A percentile compares a stretch with the other conserved stretches of the same genome.
phyloP scores from a whole-genome alignment of 1,140 invertebrate genomes.

The Eumeta japonica region DNA sequence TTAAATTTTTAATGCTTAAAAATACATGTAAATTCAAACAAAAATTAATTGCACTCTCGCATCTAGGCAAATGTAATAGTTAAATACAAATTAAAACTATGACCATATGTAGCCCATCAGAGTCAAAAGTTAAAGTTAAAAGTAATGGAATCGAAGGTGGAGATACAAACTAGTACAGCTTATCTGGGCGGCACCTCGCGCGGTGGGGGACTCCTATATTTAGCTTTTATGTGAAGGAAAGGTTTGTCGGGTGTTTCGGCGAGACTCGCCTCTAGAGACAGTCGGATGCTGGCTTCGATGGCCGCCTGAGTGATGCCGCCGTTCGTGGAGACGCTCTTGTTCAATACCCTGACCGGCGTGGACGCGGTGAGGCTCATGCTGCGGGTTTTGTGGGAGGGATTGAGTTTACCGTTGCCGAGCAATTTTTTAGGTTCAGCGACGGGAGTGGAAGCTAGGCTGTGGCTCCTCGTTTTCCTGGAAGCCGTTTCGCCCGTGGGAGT shows the following conservation, averaged over 20 bases:
- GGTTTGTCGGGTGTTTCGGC: conserved; percentile 48
- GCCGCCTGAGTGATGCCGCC: conserved; percentile 48
- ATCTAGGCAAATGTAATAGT: conserved; percentile 3
- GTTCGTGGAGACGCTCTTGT: conserved; percentile 24
- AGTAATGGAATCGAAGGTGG: conserved; percentile 31
- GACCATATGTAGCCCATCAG: conserved; percentile 6
- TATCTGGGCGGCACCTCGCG: conserved; percentile 55
- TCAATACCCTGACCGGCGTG: conserved; percentile 20
- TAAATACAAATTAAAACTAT: conserved; percentile 8
- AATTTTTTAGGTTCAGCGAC: conserved; percentile 26
- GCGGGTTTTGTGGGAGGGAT: conserved; percentile 33
- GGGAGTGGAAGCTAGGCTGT: conserved; percentile 38
- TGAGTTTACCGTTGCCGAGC: conserved; percentile 13
- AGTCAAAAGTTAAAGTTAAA: conserved; percentile 27
- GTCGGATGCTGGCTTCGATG: conserved; percentile 48
- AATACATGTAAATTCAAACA: conserved; percentile 6
- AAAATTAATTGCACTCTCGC: conserved; percentile 7
- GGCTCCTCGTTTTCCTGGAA: conserved; percentile 29
- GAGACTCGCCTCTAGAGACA: conserved; percentile 41
- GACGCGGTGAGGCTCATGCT: conserved; percentile 44
- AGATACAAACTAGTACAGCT: conserved; percentile 12
- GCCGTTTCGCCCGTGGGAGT: conserved; percentile 17
- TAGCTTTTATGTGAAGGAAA: conserved; percentile 71
- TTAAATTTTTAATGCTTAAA: conserved; percentile 3
- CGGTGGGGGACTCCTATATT: conserved; percentile 68